Percentiles rank a stretch among this genome's conserved stretches.
These are phyloP conservation scores for Sinella curviseta DNA, from an alignment of 1,140 invertebrate genomes.

Conservation along the genomic window DNA sequence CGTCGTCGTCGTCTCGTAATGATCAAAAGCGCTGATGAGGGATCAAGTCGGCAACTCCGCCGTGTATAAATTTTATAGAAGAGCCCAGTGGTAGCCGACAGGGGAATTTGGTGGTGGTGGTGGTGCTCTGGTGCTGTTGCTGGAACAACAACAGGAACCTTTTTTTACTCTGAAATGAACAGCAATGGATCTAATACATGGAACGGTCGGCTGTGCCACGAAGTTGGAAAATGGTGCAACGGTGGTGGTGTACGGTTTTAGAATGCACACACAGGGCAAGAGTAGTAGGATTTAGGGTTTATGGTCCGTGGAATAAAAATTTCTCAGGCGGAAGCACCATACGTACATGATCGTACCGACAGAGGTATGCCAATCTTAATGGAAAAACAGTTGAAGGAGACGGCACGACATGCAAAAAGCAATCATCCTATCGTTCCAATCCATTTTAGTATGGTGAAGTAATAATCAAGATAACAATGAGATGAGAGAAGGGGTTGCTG, in stretches of 20 bases:
- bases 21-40: slow-evolving; percentile 22
- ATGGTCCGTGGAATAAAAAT: slow-evolving; percentile 27
- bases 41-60: slow-evolving; percentile 2
- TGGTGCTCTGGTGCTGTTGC: background rate
- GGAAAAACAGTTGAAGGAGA: background rate
- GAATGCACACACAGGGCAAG: too few relatives aligned
- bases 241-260: too few relatives aligned
- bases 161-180: background rate
- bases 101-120: background rate
- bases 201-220: background rate
- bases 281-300: slow-evolving; percentile 8
- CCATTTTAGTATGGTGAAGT: slow-evolving; percentile 25
- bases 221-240: too few relatives aligned
- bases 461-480: slow-evolving; percentile 27
- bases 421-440: slow-evolving; percentile 24
- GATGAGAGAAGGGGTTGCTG: slow-evolving; percentile 2
- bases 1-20: background rate
- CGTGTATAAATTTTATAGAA: background rate
- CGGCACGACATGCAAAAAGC: background rate
- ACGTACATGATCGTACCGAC: background rate
- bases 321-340: slow-evolving; percentile 18
- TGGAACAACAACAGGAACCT: background rate
- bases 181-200: background rate
- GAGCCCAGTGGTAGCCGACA: slow-evolving; percentile 14
- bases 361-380: slow-evolving; percentile 13